Conservation (phyloP, 1,140 invertebrate species). For the Drosophila repleta region DNA sequence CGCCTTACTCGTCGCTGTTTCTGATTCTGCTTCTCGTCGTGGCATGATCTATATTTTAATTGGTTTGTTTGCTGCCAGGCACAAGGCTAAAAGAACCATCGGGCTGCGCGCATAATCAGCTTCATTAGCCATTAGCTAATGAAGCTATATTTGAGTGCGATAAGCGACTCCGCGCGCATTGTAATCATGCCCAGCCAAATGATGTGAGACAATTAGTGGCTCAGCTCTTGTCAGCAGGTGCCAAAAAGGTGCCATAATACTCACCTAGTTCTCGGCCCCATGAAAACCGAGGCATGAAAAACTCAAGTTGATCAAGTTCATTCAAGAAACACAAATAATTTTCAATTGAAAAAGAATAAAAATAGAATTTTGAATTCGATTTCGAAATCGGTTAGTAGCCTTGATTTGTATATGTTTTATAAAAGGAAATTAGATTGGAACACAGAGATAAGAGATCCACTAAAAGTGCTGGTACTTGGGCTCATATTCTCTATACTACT, state of each 20-base stretch:
- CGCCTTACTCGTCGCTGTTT: background rate
- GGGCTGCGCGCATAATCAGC: conserved; percentile 52
- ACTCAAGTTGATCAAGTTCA: background rate
- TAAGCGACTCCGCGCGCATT: conserved; percentile 28
- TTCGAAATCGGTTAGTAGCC: too few species aligned
- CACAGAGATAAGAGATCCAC: too few species aligned
- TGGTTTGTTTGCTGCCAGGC: conserved; percentile 52
- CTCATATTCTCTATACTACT: too few species aligned
- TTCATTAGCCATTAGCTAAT: conserved; percentile 70
- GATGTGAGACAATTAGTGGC: conserved; percentile 35
- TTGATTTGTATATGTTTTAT: too few species aligned
- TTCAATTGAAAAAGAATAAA: too few species aligned
- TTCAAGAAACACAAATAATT: too few species aligned
- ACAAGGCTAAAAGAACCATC: conserved; percentile 18
- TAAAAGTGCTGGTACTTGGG: too few species aligned
- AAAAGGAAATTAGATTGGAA: too few species aligned
- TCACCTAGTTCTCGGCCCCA: background rate
- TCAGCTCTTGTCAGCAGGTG: conserved; percentile 5
- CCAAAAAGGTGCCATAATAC: conserved; percentile 8
- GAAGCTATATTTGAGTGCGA: conserved; percentile 62
- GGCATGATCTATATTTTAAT: conserved; percentile 81
- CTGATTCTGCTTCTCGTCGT: conserved; percentile 10
- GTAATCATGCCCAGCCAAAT: conserved; percentile 15
- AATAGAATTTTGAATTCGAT: too few species aligned
- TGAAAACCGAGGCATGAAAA: background rate